Base-by-base conservation (phyloP, 1,140 invertebrate species). In the Lasaia peninsularis region DNA sequence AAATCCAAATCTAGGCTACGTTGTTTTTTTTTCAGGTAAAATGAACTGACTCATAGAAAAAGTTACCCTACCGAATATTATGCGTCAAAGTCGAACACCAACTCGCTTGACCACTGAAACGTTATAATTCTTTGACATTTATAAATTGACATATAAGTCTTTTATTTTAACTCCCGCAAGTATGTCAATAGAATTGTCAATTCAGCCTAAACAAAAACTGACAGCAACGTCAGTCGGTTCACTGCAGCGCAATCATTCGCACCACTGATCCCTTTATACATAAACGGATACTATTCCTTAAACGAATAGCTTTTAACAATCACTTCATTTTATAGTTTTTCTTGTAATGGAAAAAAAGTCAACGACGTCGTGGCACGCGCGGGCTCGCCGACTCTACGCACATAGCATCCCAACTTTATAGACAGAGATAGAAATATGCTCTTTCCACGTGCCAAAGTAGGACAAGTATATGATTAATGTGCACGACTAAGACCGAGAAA, bases 261-360 rank as follows among this genome's bases (percentile, higher is more conserved):
- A 31, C 53, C 65, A 61, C 33, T 55, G 58, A 61, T 62, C 57
- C 28, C 52, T 55, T 64, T 64, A 56, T 52, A 52, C 49, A 57
- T 52, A 66, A 73, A 63, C 68, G 69, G 71, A 72, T 69, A 68
- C 65, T 71, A 69, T 63, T 68, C 55, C 40, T 60, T 69, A 59
- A 67, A 65, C 65, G 66, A 59, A 54, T 63, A 59, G 31, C 58
- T 67, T 63, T 63, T 58, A 75, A 76, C 67, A 75, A 75, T 77
- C 71, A 69, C 65, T 78, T 79, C 65, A 79, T 83, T 85, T 87
- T 80, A 87, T 78, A 63, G 72, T 67, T 78, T 85, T 87, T 85
- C 80, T 83, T 78, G 67, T 76, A 71, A 82, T 74, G 62, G 65
- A 75, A 77, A 80, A 80, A 79, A 76, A 76, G 52, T 56, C 62